Percentiles rank a stretch among this genome's conserved stretches.
These are phyloP conservation scores for Holothuria leucospilota DNA, from an alignment of 53 echinoderm and acorn worm genomes.

Conservation along the genomic window DNA sequence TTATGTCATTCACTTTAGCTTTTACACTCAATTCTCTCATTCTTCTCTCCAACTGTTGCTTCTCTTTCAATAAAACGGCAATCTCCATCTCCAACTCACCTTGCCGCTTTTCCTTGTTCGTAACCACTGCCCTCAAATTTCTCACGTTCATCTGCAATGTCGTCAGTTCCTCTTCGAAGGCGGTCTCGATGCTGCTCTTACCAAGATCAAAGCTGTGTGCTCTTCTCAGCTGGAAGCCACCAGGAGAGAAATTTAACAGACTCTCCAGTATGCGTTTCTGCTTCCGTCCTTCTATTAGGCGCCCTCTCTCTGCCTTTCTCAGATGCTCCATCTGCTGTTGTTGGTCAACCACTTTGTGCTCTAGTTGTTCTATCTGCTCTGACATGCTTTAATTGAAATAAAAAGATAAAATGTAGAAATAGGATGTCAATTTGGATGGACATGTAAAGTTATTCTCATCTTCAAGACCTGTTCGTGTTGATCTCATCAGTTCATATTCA, in stretches of 20 bases:
- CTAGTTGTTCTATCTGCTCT: constrained; percentile 81
- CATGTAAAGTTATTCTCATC: not conserved
- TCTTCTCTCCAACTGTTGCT: constrained; percentile 68
- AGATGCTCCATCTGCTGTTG: constrained; percentile 76
- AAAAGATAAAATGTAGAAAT: not conserved
- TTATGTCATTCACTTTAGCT: constrained; percentile 75
- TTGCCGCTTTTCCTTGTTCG: constrained; percentile 65
- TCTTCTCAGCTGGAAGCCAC: constrained; percentile 77
- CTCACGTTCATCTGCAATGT: constrained; percentile 64
- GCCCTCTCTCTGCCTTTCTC: constrained; percentile 73
- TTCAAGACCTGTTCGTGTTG: no score
- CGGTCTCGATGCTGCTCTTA: constrained; percentile 56
- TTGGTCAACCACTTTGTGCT: constrained; percentile 77
- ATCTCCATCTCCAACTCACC: constrained; percentile 86
- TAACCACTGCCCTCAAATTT: constrained; percentile 69
- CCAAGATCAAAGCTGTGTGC: constrained; percentile 91
- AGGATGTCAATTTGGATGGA: not conserved
- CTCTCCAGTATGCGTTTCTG: constrained; percentile 78
- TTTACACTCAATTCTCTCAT: constrained; percentile 75
- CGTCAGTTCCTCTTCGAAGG: constrained; percentile 77
- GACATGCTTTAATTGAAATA: constrained; percentile 69
- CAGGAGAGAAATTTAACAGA: constrained; percentile 44
- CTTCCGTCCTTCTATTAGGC: constrained; percentile 80
- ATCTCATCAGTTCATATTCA: no score
- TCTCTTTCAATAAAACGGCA: constrained; percentile 88